Evolutionary conservation across 2,113 vertebrate genomes (phyloP), one percentile per base, ranked within the genome.

Genomic region (Hiodon alosoides): DNA sequence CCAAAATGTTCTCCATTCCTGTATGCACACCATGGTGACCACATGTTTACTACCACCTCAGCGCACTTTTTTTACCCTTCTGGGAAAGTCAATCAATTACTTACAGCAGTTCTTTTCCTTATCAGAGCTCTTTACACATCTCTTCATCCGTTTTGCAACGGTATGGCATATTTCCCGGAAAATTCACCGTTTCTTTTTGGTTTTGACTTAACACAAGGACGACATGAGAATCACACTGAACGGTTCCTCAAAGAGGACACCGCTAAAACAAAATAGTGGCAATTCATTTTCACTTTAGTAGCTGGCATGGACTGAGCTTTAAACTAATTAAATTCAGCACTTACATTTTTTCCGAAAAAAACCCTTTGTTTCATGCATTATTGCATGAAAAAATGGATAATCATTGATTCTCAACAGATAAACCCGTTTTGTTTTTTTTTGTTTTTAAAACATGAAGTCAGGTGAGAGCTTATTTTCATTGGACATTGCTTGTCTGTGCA

Each of bases 11-110:
- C 81, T 81, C 81, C 86, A 89, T 88, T 89, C 87, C 87, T 84
- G 77, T 67, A 62, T 71, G 65, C 70, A 81, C 74, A 68, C 88
- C 88, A 81, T 87, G 87, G 87, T 80, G 83, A 89, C 87, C 82
- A 87, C 85, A 84, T 79, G 76, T 85, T 79, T 73, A 72, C 66
- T 64, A 48, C 53, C 73, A 52, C 53, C 79, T 31, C 31, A 31
- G 73, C 64, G 31, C 73, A 59, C 61, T 80, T 69, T 79, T 70
- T 71, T 11, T 80, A 71, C 79, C 66, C 65, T 50, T 58, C 58
- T 53, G 78, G 73, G 77, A 65, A 74, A 72, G 79, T 74, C 82
- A 31, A 31, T 31, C 31, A 31, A 31, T 31, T 31, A 31, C 31
- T 58, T 1, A n/a, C 66, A 68, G 62, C 62, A 16, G 7, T 46